phyloP scores from a whole-genome alignment of 1,140 invertebrate species.

The Caerostris darwini region DNA sequence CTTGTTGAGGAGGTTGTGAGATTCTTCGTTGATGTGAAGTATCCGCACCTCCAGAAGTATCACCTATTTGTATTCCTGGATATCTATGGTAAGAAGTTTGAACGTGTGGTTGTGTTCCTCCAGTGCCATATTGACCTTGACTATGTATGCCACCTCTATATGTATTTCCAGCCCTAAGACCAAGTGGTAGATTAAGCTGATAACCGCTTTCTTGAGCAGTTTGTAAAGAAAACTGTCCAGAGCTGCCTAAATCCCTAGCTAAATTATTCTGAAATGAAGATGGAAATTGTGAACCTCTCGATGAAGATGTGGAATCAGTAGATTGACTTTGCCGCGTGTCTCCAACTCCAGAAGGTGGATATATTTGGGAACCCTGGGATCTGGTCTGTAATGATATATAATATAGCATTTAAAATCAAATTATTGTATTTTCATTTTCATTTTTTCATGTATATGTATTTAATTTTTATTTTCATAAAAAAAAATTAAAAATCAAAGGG shows the following conservation, averaged over 20 bases:
- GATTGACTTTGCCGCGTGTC: background rate
- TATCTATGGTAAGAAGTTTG: conserved; percentile 33
- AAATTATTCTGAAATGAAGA: background rate
- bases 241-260: background rate
- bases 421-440: background rate
- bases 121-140: conserved; percentile 63
- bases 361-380: conserved; percentile 49
- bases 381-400: conserved; percentile 10
- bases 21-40: background rate
- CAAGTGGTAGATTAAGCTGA: conserved; percentile 68
- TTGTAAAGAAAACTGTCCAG: conserved; percentile 59
- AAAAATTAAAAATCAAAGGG: too few species aligned
- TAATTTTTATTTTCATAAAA: too few species aligned
- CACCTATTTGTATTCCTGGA: background rate
- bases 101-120: conserved; percentile 22
- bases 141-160: conserved; percentile 61
- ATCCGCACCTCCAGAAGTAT: background rate
- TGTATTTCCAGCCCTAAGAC: conserved; percentile 47
- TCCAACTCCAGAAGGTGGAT: background rate
- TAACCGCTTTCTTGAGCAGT: conserved; percentile 68
- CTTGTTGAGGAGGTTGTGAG: background rate
- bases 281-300: background rate
- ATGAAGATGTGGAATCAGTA: background rate
- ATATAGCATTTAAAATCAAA: background rate
- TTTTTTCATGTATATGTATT: too few species aligned